Percentiles rank a stretch among this genome's conserved stretches.
Conservation (phyloP, 2,113 vertebrate species). For the Pluvialis apricaria region DNA sequence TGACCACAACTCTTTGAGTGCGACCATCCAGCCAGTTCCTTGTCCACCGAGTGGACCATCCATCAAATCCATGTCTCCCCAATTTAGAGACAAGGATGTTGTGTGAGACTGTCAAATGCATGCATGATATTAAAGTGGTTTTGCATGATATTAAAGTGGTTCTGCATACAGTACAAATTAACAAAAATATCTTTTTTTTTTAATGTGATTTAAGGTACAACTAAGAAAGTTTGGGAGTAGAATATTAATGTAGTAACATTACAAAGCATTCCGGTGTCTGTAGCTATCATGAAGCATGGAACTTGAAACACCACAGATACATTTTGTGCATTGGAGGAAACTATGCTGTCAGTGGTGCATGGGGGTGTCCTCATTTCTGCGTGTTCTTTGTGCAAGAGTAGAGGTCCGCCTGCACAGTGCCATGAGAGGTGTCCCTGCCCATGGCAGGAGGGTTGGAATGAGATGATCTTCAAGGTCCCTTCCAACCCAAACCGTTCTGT, state of each 20-base stretch:
- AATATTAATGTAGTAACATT: not conserved
- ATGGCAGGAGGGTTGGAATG: too few species aligned
- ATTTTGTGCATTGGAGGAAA: not conserved
- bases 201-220: not conserved
- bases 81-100: not conserved
- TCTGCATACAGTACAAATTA: not conserved
- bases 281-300: not conserved
- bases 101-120: not conserved
- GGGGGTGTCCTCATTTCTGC: not conserved
- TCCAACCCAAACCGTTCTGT: too few species aligned
- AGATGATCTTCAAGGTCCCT: too few species aligned
- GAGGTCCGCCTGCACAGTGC: not conserved
- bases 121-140: not conserved
- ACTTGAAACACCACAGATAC: not conserved
- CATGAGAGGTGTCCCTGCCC: too few species aligned
- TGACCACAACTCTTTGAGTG: not conserved
- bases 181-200: not conserved
- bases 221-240: not conserved
- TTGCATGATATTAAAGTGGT: not conserved
- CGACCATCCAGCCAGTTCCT: not conserved
- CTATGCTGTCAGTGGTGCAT: not conserved
- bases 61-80: not conserved
- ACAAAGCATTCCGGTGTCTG: not conserved
- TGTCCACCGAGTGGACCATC: not conserved
- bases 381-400: not conserved